A percentile compares a stretch with the other conserved stretches of the same genome.
These are phyloP conservation scores for Rhingia campestris DNA, from an alignment of 2,888 invertebrate genomes.

Conservation along the genomic window DNA sequence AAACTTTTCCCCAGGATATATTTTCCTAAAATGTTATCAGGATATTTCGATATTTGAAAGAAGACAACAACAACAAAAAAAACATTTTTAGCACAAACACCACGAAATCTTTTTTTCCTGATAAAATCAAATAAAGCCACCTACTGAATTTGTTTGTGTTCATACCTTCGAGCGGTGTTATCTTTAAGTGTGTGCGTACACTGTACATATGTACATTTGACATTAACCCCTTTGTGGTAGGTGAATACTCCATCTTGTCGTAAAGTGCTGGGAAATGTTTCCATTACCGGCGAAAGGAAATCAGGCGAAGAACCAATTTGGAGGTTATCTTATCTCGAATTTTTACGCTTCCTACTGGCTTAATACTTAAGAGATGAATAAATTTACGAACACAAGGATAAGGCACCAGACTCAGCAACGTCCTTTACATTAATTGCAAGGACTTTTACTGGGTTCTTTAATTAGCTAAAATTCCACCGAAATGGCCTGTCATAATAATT, in stretches of 20 bases:
- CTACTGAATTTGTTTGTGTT: not conserved
- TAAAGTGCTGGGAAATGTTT: slow-evolving; percentile 62
- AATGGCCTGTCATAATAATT: slow-evolving; percentile 30
- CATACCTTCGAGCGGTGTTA: not conserved
- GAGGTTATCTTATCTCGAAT: not conserved
- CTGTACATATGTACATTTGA: not conserved
- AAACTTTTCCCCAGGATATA: slow-evolving; percentile 5
- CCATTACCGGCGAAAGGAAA: slow-evolving; percentile 59
- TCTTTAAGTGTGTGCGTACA: not conserved
- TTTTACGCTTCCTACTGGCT: not conserved
- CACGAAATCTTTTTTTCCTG: slow-evolving; percentile 14
- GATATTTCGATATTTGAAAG: not conserved
- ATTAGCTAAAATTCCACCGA: slow-evolving; percentile 30
- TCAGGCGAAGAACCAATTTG: slow-evolving; percentile 51
- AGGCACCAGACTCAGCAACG: too few species aligned
- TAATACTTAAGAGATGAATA: too few species aligned
- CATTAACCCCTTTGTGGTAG: not conserved
- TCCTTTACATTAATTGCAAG: not conserved
- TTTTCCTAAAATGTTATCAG: slow-evolving; percentile 24
- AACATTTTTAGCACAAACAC: slow-evolving; percentile 37
- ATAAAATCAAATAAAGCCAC: slow-evolving; percentile 44
- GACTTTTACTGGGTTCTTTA: slow-evolving; percentile 23
- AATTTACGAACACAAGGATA: too few species aligned
- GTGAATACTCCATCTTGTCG: slow-evolving; percentile 21
- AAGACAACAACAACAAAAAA: slow-evolving; percentile 11